Conservation (phyloP, 2,113 vertebrate genomes). For the Morone chrysops region DNA sequence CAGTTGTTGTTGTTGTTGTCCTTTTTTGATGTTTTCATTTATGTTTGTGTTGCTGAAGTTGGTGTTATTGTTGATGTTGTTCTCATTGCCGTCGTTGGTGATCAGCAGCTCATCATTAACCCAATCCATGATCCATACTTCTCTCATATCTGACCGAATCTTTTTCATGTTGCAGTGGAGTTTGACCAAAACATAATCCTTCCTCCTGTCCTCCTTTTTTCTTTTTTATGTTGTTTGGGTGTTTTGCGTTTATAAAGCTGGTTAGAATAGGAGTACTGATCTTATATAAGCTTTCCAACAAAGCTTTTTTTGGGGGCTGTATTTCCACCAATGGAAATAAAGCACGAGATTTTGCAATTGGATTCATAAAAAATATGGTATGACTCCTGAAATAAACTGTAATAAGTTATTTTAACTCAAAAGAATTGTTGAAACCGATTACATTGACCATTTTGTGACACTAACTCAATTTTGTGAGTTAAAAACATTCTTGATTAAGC, state of each 20-base stretch:
- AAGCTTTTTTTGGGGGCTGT: background rate
- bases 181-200: constrained; percentile 45
- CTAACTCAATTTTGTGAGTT: too few relatives aligned
- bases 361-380: background rate
- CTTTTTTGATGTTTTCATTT: constrained; percentile 4
- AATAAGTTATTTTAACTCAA: too few relatives aligned
- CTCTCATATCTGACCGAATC: constrained; percentile 25
- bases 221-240: constrained; percentile 3
- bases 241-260: constrained; percentile 51
- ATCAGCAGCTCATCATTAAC: constrained; percentile 57
- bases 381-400: background rate
- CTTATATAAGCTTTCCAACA: background rate
- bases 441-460: too few relatives aligned
- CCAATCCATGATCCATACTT: constrained; percentile 34
- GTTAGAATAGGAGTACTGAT: constrained; percentile 58
- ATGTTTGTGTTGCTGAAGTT: constrained; percentile 21
- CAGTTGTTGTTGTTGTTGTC: background rate
- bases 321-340: background rate
- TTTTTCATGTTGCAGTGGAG: constrained; percentile 45
- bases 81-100: background rate
- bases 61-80: constrained; percentile 5
- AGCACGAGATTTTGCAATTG: background rate
- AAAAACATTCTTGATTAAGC: too few relatives aligned
- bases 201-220: background rate
- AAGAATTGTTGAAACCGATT: too few relatives aligned